Evolutionary conservation across 2,888 invertebrate genomes (phyloP), one percentile per base, ranked within the genome.

Genomic region (Empis livida): DNA sequence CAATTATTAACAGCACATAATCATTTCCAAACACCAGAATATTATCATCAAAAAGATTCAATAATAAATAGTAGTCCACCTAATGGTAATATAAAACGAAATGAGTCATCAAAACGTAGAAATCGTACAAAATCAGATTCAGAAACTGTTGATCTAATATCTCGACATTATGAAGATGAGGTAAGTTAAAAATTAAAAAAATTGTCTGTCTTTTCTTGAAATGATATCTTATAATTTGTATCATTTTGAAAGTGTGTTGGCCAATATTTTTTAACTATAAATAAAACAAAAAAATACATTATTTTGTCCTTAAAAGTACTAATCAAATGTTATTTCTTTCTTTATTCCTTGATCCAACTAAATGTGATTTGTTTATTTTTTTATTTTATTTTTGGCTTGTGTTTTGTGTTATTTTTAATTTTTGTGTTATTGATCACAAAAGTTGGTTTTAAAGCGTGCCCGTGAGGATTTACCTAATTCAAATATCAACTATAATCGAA

Each of bases 391-490:
- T n/a, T 35, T 35, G 32, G 13, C 35, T n/a, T 42, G n/a, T 42
- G 23, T 42, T 27, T 27, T n/a, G 20, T 42, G 13, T 42, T n/a
- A n/a, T 23, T 5, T 13, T 35, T n/a, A n/a, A 4, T 35, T 13
- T 35, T 35, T 35, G 10, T 35, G 5, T 35, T 35, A n/a, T 13
- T 27, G 23, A 27, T 27, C 23, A 27, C 23, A 27, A 8, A 20
- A 53, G 52, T 51, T 51, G 49, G 51, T 52, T 47, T 49, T 51
- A 46, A 55, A 55, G 42, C 53, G 55, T 38, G 48, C 53, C 13
- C 46, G 54, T 16, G 54, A 51, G 14, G 55, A 55, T 38, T 46
- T 37, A 10, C 20, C n/a, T 27, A 20, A 41, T 41, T 9, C 20
- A n/a, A 20, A 41, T 14, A 35, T 8, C n/a, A 35, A 35, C 35